phyloP scores from a whole-genome alignment of 2,888 invertebrate species.

The Troides aeacus region DNA sequence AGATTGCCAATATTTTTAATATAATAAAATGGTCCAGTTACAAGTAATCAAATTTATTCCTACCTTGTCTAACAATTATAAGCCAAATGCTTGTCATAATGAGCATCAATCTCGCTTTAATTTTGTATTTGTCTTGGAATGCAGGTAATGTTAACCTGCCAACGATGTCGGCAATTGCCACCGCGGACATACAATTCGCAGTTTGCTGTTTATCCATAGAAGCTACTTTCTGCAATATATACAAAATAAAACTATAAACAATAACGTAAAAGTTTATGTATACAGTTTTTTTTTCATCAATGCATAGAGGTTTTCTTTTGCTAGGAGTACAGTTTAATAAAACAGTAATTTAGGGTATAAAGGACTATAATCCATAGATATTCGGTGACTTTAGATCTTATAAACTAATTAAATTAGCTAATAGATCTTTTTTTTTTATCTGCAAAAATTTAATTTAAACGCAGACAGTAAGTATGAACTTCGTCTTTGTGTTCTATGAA shows the following conservation, averaged over 20 bases:
- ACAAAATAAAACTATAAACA: background rate
- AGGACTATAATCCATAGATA: no score
- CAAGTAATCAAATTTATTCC: constrained; percentile 39
- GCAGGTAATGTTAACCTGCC: constrained; percentile 83
- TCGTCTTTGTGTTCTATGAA: no score
- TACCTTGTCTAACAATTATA: constrained; percentile 80
- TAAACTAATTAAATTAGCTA: no score
- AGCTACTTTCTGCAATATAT: constrained; percentile 59
- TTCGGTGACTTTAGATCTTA: no score
- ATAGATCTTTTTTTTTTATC: no score
- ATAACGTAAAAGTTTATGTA: background rate
- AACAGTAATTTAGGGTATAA: no score
- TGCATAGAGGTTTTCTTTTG: no score
- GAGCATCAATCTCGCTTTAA: constrained; percentile 82
- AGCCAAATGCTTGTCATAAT: constrained; percentile 81
- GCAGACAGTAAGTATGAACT: no score
- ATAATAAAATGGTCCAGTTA: background rate
- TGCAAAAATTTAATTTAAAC: no score
- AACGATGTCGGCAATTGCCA: constrained; percentile 83
- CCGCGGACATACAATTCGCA: constrained; percentile 85
- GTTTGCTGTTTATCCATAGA: constrained; percentile 74
- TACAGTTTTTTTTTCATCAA: no score
- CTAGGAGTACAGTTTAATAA: no score
- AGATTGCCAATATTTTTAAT: background rate
- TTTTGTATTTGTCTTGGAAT: constrained; percentile 81